These are phyloP conservation scores for Athripsodes cinereus DNA, from an alignment of 2,888 invertebrate species.

Conservation along the genomic window DNA sequence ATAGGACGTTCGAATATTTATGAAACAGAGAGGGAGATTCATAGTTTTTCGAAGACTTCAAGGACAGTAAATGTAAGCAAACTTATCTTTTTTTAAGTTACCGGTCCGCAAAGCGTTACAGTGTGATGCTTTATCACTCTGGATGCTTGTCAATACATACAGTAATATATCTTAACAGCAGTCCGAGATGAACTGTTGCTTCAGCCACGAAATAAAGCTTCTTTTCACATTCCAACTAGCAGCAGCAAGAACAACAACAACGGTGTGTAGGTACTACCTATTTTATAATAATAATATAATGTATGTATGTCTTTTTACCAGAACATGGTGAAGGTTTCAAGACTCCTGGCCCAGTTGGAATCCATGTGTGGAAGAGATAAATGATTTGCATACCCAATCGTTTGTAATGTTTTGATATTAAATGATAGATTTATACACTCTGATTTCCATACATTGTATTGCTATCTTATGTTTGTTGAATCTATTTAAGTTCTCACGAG, in stretches of 20 bases:
- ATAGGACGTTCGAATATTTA: too few species aligned
- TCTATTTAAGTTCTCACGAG: too few species aligned
- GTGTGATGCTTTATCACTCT: not conserved
- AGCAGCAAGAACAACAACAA: not conserved
- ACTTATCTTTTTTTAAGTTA: too few species aligned
- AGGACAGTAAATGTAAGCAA: too few species aligned
- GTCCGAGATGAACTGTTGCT: not conserved
- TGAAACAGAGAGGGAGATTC: too few species aligned
- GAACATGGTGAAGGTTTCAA: too few species aligned
- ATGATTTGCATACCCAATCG: not conserved
- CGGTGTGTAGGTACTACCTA: not conserved
- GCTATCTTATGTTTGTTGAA: too few species aligned
- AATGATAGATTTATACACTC: not conserved
- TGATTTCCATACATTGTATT: not conserved
- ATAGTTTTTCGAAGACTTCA: too few species aligned
- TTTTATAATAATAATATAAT: not conserved
- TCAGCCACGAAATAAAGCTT: not conserved
- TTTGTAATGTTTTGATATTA: too few species aligned
- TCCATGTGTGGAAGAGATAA: not conserved
- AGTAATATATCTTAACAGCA: not conserved
- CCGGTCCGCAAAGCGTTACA: not conserved
- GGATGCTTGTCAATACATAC: not conserved
- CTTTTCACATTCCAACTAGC: not conserved
- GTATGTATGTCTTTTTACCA: too few species aligned
- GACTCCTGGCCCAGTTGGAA: conserved; percentile 1